Base-by-base conservation (phyloP, 2,888 invertebrate genomes). In the Hyalella azteca region DNA sequence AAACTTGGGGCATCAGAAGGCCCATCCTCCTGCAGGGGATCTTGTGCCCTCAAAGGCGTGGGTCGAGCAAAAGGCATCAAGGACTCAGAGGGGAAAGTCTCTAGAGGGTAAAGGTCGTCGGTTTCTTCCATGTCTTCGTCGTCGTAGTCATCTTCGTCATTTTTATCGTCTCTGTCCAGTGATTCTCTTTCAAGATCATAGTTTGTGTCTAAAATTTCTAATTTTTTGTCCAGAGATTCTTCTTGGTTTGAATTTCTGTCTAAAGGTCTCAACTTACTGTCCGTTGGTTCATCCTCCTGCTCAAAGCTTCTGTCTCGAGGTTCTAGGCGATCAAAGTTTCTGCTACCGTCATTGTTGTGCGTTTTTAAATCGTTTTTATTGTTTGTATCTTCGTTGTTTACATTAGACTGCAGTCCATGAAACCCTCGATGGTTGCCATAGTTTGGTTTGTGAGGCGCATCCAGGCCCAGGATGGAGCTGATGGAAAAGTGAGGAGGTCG, bases 381-480 rank as follows among this genome's bases (percentile, higher is more conserved):
- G 4, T 39, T 48, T 0, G 19, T 22, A 36, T 32, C 32, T 32
- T n/a, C 22, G 9, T 29, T 40, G 29, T 29, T n/a, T 22, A 15
- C 45, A 29, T n/a, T 22, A 13, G 13, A 22, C 29, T 60, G 60
- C 19, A 19, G 19, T 36, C 41, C 73, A 19, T 29, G 40, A 41
- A 22, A 41, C 36, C 22, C 41, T 22, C 22, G 29, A 3, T 13
- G 32, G 11, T n/a, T 73, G 22, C 40, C 40, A 41, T 39, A 36
- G 36, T 22, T 73, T 32, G 73, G 36, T 22, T 39, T n/a, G 22
- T 41, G 22, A 39, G 40, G 45, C 26, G 73, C 78, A 75, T 81
- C 81, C 26, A 83, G 78, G 19, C 83, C 83, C 36, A 83, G 75
- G 48, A 83, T 80, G 60, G 83, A 83, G 48, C 83, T 83, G 22